Conservation (phyloP, 1,140 invertebrate genomes). For the Rhagoletis zephyria region DNA sequence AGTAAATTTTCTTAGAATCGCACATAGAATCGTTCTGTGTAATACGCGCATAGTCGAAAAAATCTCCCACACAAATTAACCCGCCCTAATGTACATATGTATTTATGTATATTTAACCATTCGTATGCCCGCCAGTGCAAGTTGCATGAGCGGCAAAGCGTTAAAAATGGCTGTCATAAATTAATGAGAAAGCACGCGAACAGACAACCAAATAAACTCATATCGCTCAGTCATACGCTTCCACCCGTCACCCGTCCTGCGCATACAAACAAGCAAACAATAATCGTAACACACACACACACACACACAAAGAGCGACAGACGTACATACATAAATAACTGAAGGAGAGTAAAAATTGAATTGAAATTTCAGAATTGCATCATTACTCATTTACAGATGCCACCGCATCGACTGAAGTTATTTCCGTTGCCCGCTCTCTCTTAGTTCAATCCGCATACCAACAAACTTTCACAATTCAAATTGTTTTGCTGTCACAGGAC, state of each 20-base stretch:
- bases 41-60: no score
- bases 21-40: no score
- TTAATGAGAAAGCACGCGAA: constrained; percentile 39
- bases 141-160: constrained; percentile 32
- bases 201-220: constrained; percentile 23
- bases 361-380: constrained; percentile 54
- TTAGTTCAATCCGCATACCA: neutral
- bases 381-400: constrained; percentile 53
- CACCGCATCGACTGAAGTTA: constrained; percentile 27
- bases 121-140: neutral
- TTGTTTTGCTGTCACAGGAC: constrained; percentile 45
- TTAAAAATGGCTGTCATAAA: constrained; percentile 54
- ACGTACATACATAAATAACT: neutral
- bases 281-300: neutral
- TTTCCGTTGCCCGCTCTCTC: neutral
- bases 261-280: neutral
- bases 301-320: neutral
- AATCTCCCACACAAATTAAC: no score
- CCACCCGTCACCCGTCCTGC: neutral
- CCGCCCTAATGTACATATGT: neutral
- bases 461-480: constrained; percentile 15
- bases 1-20: no score
- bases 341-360: constrained; percentile 49
- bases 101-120: neutral
- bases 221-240: neutral